Base-by-base conservation (phyloP, 2,113 vertebrate species). In the Ammodytes marinus region DNA sequence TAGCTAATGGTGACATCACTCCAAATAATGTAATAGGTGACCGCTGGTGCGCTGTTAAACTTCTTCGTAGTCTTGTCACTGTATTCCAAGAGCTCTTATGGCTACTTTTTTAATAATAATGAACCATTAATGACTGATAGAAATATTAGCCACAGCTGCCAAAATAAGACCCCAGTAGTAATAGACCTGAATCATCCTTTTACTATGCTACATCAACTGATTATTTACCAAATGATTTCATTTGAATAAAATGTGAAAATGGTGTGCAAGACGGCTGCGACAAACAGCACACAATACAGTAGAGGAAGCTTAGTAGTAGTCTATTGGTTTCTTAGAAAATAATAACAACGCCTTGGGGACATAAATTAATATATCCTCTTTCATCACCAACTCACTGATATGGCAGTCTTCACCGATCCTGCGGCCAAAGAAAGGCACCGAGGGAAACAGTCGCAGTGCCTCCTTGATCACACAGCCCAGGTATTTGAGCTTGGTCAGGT, bases 381-480 rank as follows among this genome's bases (percentile, higher is more conserved):
- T 65, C 61, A 43, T 66, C 42, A 63, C 54, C 15, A 60, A 94
- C 97, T 93, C 89, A 99, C 98, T 93, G 69, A 99, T 93, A 60
- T 42, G 53, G 83, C 96, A 97, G 65, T 98, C 96, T 73, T 97
- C 96, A 54, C 81, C 94, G 65, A 98, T 84, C 72, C 17, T 90
- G n/a, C 97, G 96, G 15, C 90, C 97, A 74, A 99, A 97, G n/a
- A 97, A 82, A 0, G 98, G 98, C 81, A 99, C 98, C 0, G 98
- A 96, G 35, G 98, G 98, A 60, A 94, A 99, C 65, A 99, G 70
- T 1, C 98, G 95, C 80, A 99, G 96, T 4, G 95, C 85, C 92
- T 99, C 98, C 87, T 99, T 99, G 84, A 98, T 94, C 79, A 97
- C 97, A 88, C 96, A 98, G 4, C 97, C 98, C 85, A 99, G 94